Evolutionary conservation across 2,797 vertebrate genomes (phyloP).

Genomic region (Crypturellus tataupa): DNA sequence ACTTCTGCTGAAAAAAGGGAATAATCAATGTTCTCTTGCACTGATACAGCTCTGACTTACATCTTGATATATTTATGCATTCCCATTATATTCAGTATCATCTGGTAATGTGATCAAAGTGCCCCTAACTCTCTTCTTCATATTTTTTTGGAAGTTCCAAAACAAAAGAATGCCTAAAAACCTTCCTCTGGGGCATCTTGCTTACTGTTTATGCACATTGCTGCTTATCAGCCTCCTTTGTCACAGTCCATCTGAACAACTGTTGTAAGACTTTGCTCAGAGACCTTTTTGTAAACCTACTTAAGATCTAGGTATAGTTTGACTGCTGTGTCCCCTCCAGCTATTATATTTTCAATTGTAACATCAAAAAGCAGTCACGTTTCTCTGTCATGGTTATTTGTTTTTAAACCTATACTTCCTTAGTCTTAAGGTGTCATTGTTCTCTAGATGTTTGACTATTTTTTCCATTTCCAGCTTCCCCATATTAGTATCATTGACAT

Average conservation of each 20-base stretch:
- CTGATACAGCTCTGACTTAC: neutral
- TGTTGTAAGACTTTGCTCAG: neutral
- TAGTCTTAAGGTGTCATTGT: neutral
- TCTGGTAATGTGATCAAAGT: neutral
- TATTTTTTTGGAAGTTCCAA: neutral
- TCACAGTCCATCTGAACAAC: neutral
- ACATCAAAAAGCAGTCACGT: neutral
- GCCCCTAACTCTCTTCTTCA: neutral
- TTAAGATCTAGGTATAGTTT: neutral
- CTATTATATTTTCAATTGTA: neutral
- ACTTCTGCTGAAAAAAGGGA: neutral
- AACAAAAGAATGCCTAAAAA: neutral
- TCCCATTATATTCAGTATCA: neutral
- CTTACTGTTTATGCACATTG: neutral
- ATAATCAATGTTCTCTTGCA: neutral
- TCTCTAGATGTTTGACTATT: neutral
- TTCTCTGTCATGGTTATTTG: neutral
- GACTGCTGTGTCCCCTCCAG: neutral
- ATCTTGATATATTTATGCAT: neutral
- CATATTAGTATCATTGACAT: neutral
- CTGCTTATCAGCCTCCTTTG: neutral
- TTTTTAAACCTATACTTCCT: neutral
- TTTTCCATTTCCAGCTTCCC: neutral
- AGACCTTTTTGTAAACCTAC: neutral
- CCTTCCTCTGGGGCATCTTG: neutral